These are phyloP conservation scores for Phyllotis vaccarum DNA, from an alignment of 2,797 vertebrate species.

Conservation along the genomic window DNA sequence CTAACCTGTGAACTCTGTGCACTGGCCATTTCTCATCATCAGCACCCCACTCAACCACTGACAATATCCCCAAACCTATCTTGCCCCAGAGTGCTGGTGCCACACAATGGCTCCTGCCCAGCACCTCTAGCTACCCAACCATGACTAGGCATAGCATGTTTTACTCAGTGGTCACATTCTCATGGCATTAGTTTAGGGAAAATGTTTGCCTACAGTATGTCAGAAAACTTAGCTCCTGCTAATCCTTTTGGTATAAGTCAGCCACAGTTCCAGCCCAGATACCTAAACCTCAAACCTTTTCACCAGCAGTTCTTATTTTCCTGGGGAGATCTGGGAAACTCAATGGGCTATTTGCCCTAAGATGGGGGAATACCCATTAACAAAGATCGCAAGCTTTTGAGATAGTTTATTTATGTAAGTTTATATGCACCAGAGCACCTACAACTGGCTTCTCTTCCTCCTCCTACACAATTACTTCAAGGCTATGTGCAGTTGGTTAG, in stretches of 20 bases:
- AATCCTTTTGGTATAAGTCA: background rate
- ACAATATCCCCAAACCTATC: background rate
- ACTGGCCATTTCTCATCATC: background rate
- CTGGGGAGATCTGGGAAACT: background rate
- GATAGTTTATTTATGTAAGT: too few relatives aligned
- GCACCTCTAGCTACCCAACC: too few relatives aligned
- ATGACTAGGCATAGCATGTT: background rate
- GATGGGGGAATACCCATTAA: background rate
- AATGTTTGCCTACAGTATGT: background rate
- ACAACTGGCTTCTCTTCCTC: too few relatives aligned
- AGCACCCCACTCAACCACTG: background rate
- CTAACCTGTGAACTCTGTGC: too few relatives aligned
- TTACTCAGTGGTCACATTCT: background rate
- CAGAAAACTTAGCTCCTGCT: background rate
- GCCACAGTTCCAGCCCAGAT: background rate
- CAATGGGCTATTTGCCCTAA: background rate
- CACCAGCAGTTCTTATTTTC: background rate
- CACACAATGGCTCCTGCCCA: too few relatives aligned
- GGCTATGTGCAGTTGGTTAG: background rate
- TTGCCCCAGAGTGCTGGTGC: background rate
- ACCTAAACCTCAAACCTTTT: background rate
- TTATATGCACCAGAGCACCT: background rate
- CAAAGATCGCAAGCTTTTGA: background rate
- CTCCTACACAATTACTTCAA: background rate
- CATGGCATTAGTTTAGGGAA: background rate